Evolutionary conservation across 2,888 invertebrate species (phyloP).

Genomic region (Microplitis deprimator): DNA sequence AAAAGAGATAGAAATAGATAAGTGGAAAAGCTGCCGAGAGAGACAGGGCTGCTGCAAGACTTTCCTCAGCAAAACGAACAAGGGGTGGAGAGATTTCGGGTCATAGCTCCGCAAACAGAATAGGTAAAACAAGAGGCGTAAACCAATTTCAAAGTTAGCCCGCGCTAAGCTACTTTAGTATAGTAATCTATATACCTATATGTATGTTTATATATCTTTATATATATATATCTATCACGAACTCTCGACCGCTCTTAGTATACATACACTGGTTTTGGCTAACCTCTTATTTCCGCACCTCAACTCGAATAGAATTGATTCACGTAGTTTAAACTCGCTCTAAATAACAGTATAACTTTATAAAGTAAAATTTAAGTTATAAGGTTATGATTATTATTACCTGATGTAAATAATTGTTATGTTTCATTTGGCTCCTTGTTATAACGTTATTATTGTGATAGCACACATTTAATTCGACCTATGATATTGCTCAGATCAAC

Average conservation of each 20-base stretch:
- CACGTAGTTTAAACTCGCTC: not conserved
- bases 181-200: slow-evolving; percentile 5
- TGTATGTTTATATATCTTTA: slow-evolving; percentile 12
- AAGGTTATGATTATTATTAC: not conserved
- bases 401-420: not conserved
- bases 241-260: slow-evolving; percentile 3
- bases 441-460: not conserved
- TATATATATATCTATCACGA: slow-evolving; percentile 2
- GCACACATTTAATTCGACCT: not conserved
- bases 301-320: not conserved
- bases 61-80: not conserved
- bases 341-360: not conserved
- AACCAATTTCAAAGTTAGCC: slow-evolving; percentile 54
- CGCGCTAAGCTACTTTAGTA: not conserved
- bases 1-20: slow-evolving; percentile 45
- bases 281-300: slow-evolving; percentile 12
- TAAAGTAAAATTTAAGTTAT: not conserved
- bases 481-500: not conserved
- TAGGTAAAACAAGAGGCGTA: slow-evolving; percentile 53
- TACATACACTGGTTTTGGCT: slow-evolving; percentile 4
- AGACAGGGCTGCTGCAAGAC: slow-evolving; percentile 26
- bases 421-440: not conserved
- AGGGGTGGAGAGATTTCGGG: slow-evolving; percentile 48
- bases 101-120: slow-evolving; percentile 52
- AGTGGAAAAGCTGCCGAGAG: slow-evolving; percentile 32